These are phyloP conservation scores for Ursus arctos DNA, from an alignment of 2,113 vertebrate species.

Conservation along the genomic window DNA sequence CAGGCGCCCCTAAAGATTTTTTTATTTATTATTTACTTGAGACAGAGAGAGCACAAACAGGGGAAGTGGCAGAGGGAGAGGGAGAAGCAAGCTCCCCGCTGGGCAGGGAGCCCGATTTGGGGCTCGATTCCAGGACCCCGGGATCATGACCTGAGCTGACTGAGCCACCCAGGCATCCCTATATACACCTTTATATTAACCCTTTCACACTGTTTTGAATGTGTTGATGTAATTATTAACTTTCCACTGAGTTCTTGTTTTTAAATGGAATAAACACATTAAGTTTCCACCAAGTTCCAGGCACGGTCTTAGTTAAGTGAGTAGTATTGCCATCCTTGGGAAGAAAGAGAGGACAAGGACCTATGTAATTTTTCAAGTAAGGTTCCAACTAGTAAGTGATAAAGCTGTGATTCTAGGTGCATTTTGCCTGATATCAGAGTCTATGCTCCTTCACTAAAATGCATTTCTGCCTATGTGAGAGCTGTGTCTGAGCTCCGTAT, in stretches of 20 bases:
- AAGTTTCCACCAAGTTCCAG: background rate
- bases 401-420: background rate
- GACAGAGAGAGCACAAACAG: too few relatives aligned
- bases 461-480: background rate
- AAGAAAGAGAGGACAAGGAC: background rate
- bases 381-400: background rate
- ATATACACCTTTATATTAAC: background rate
- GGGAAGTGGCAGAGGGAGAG: too few relatives aligned
- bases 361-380: background rate
- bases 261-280: background rate
- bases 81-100: too few relatives aligned
- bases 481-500: background rate
- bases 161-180: background rate
- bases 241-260: background rate
- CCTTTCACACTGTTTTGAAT: background rate
- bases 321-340: background rate
- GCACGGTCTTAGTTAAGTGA: background rate
- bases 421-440: background rate
- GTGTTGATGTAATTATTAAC: background rate
- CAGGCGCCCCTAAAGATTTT: background rate
- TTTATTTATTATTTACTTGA: too few relatives aligned
- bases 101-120: too few relatives aligned
- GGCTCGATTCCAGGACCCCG: too few relatives aligned
- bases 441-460: background rate
- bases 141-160: too few relatives aligned